These are phyloP conservation scores for Trisateles emortualis DNA, from an alignment of 2,888 invertebrate genomes.

Conservation along the genomic window DNA sequence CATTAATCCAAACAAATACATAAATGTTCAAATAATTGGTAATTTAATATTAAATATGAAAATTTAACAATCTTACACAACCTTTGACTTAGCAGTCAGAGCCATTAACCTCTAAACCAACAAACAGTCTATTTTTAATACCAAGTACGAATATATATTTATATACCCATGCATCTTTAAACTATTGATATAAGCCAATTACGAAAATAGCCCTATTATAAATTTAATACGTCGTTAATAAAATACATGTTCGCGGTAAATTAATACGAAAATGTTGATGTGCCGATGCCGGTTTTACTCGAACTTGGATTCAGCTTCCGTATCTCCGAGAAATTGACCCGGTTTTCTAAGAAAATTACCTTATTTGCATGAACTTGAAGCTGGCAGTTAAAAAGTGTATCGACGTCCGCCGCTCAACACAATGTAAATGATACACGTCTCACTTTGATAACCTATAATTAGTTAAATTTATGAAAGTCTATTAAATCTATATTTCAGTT, in stretches of 20 bases:
- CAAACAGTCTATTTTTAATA: no score
- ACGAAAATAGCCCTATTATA: neutral
- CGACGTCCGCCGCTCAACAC: slow-evolving; percentile 18
- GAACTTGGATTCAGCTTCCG: slow-evolving; percentile 55
- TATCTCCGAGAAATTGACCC: slow-evolving; percentile 70
- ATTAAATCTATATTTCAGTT: slow-evolving; percentile 29
- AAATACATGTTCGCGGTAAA: slow-evolving; percentile 12
- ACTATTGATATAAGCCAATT: no score
- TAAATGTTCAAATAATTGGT: no score
- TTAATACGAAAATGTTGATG: slow-evolving; percentile 31
- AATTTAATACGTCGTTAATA: neutral
- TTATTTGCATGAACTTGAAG: slow-evolving; percentile 66
- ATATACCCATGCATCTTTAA: no score
- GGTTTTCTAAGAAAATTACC: slow-evolving; percentile 71
- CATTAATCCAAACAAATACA: no score
- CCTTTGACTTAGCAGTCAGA: no score
- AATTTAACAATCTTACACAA: no score
- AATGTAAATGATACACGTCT: slow-evolving; percentile 28
- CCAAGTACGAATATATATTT: no score
- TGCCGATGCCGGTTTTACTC: slow-evolving; percentile 48
- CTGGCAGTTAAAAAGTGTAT: slow-evolving; percentile 52
- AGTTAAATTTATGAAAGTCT: slow-evolving; percentile 13
- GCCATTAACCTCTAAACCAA: no score
- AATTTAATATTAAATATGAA: no score
- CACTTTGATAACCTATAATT: slow-evolving; percentile 19